Evolutionary conservation across 2,113 vertebrate species (phyloP), one percentile per base, ranked within the genome.

Genomic region (Pluvianellus socialis): DNA sequence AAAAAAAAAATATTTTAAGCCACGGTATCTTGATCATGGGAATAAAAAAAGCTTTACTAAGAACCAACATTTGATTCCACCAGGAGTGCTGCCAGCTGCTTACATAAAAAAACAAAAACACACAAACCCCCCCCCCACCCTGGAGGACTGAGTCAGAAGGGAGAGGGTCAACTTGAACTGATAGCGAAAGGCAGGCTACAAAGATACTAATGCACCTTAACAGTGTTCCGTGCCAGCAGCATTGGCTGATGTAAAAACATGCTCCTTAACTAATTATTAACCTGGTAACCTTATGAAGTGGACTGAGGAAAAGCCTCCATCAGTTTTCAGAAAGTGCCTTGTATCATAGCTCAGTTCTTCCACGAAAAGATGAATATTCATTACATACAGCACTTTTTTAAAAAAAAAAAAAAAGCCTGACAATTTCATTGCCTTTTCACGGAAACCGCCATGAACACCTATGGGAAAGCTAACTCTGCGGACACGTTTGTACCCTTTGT

Each of bases 251-350:
- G 66, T 1, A 55, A 86, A 83, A n/a, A 26, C 59, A 38, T 33
- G 77, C 38, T 68, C 44, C 40, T 74, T 59, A 82, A 90, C 56
- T 90, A 94, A 96, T 92, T 47, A 91, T 95, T 93, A 96, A 91
- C 93, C 27, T 27, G 5, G 56, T 77, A 92, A 92, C 77, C 68
- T 87, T 81, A 76, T 55, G 27, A 71, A 79, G 58, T 4, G 20
- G 18, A 50, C 52, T 30, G 53, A 81, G 49, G 56, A 83, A 81
- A 84, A 74, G 30, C 49, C 61, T 72, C 47, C 5, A 4, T 9
- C 49, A 9, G 27, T 86, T 73, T 95, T 74, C 86, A 87, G 61
- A 32, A 63, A 72, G 44, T 2, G 16, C 65, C 11, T 12, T 55
- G 9, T 59, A 59, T 9, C 14, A 2, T 4, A 81, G 79, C 65